These are phyloP conservation scores for Pampus argenteus DNA, from an alignment of 2,797 vertebrate species.

Conservation along the genomic window DNA sequence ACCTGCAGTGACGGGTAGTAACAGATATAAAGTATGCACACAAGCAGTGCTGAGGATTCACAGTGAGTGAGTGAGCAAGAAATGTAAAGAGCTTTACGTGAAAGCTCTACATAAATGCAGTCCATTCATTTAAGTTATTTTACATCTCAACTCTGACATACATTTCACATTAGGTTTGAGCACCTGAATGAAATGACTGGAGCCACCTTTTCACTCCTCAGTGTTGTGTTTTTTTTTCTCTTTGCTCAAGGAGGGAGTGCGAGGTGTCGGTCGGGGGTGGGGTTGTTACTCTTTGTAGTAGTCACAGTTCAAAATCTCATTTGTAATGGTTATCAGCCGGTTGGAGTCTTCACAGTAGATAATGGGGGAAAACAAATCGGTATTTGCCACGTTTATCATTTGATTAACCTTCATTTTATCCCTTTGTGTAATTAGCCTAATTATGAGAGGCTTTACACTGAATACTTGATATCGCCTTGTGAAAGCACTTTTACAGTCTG, in stretches of 20 bases:
- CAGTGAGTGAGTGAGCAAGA: not conserved
- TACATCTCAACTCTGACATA: constrained; percentile 17
- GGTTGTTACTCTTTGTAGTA: constrained; percentile 74
- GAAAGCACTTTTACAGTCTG: constrained; percentile 26
- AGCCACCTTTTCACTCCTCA: constrained; percentile 44
- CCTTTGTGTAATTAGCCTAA: constrained; percentile 79
- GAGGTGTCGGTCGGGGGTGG: constrained; percentile 38
- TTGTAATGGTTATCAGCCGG: constrained; percentile 83
- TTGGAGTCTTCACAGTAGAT: constrained; percentile 80
- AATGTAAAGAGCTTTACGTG: too few species aligned
- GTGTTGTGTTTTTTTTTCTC: constrained; percentile 27
- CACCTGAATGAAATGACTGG: constrained; percentile 30
- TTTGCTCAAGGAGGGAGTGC: constrained; percentile 56
- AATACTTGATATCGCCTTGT: constrained; percentile 45
- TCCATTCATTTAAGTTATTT: not conserved
- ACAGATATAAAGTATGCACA: not conserved
- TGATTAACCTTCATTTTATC: constrained; percentile 81
- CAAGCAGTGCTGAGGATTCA: too few species aligned
- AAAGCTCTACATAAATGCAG: too few species aligned
- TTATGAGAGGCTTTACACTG: constrained; percentile 71
- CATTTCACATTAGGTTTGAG: constrained; percentile 39
- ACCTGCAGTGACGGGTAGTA: not conserved
- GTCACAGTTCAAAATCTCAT: constrained; percentile 81
- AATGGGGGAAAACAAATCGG: constrained; percentile 83
- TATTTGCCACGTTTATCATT: constrained; percentile 80